Evolutionary conservation across 2,113 vertebrate genomes (phyloP).

Genomic region (Hippocampus comes): DNA sequence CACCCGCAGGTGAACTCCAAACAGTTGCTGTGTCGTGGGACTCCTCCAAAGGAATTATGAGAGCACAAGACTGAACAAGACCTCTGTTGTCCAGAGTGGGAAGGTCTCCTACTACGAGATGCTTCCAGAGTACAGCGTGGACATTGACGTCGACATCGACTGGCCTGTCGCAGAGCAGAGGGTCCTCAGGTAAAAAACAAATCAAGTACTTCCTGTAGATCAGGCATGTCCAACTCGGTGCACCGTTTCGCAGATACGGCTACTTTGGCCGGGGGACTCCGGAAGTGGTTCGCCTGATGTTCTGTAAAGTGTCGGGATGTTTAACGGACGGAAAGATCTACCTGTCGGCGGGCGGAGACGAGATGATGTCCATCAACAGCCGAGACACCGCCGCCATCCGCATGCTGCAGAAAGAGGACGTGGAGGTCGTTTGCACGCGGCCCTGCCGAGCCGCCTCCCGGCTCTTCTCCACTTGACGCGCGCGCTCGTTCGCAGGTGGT

Average conservation of each 20-base stretch:
- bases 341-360: slow-evolving; percentile 74
- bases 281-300: slow-evolving; percentile 79
- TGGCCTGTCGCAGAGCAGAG: slow-evolving; percentile 97
- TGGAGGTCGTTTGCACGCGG: slow-evolving; percentile 72
- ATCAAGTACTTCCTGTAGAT: background rate
- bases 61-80: background rate
- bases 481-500: slow-evolving; percentile 70
- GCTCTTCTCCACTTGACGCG: background rate
- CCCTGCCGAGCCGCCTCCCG: background rate
- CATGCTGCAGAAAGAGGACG: slow-evolving; percentile 74
- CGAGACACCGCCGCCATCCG: slow-evolving; percentile 76
- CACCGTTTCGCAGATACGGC: slow-evolving; percentile 75
- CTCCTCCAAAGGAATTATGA: no score
- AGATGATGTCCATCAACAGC: slow-evolving; percentile 79
- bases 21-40: no score
- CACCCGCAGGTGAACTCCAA: slow-evolving; percentile 77
- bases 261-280: slow-evolving; percentile 84
- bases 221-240: no score
- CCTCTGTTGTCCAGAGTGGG: slow-evolving; percentile 74
- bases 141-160: slow-evolving; percentile 95
- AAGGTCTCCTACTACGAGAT: slow-evolving; percentile 90
- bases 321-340: slow-evolving; percentile 83
- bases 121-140: slow-evolving; percentile 86
- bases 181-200: slow-evolving; percentile 75
- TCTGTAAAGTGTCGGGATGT: slow-evolving; percentile 84